Evolutionary conservation across 2,113 vertebrate species (phyloP).

Genomic region (Phalacrocorax aristotelis): DNA sequence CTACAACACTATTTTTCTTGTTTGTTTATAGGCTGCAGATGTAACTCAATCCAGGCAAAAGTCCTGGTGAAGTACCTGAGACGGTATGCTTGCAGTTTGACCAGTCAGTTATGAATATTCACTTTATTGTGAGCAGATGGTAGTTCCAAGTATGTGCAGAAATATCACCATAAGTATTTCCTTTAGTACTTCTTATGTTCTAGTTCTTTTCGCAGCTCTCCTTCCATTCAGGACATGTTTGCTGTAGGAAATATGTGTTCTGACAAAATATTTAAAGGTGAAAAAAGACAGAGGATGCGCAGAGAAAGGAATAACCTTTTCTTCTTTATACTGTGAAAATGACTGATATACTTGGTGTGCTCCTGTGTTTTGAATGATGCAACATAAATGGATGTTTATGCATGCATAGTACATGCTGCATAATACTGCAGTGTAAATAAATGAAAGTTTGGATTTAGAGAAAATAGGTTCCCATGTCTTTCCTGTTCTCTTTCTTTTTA

Average conservation of each 20-base stretch:
- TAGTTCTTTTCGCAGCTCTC: background rate
- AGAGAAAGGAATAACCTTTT: background rate
- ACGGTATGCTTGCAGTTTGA: background rate
- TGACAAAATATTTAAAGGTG: slow-evolving; percentile 32
- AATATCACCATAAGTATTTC: background rate
- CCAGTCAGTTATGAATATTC: background rate
- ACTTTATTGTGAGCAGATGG: background rate
- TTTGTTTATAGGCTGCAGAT: background rate
- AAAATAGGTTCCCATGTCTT: background rate
- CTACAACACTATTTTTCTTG: fast-evolving
- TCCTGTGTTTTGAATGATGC: background rate
- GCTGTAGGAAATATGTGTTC: background rate
- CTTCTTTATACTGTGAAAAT: background rate
- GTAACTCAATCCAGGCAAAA: background rate
- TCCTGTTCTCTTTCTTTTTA: background rate
- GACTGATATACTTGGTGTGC: background rate
- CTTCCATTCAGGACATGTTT: background rate
- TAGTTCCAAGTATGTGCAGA: background rate
- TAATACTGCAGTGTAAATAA: too few relatives aligned
- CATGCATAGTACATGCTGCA: too few relatives aligned
- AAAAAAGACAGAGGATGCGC: background rate
- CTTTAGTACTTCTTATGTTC: background rate
- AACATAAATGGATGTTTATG: background rate
- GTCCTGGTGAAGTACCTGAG: background rate
- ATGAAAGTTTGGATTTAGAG: background rate